Conservation (phyloP, 1,140 invertebrate species). For the Drosophila grimshawi region DNA sequence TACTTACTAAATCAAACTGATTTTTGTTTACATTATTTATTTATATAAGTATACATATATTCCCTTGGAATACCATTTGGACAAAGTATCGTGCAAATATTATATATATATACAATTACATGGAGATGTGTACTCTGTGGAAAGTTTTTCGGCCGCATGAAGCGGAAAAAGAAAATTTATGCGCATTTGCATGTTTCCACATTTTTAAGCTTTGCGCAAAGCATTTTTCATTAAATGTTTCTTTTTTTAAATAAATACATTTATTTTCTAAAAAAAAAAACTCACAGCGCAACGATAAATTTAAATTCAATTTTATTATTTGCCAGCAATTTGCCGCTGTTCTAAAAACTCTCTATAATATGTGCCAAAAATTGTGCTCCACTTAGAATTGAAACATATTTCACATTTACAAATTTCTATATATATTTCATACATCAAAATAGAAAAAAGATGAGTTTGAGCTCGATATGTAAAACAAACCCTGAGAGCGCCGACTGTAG, state of each 20-base stretch:
- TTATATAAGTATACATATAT: too few relatives aligned
- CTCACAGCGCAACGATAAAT: neutral
- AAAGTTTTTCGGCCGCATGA: constrained; percentile 25
- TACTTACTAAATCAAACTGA: too few relatives aligned
- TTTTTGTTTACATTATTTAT: neutral
- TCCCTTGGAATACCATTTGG: neutral
- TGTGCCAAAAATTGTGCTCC: neutral
- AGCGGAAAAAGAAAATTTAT: constrained; percentile 65
- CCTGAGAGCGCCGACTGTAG: constrained; percentile 1
- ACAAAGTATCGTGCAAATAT: neutral
- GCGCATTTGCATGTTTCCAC: constrained; percentile 43
- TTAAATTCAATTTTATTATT: constrained; percentile 2
- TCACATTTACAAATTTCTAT: neutral
- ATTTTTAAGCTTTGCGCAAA: constrained; percentile 12
- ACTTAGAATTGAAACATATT: constrained; percentile 8
- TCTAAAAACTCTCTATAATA: neutral
- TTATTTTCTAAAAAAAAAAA: neutral
- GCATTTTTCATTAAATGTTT: constrained; percentile 24
- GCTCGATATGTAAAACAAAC: constrained; percentile 17
- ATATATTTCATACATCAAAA: neutral
- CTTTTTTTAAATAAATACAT: neutral
- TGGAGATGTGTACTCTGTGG: constrained; percentile 12
- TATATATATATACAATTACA: constrained; percentile 9
- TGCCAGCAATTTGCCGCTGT: too few relatives aligned
- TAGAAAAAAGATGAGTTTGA: constrained; percentile 2